phyloP scores from a whole-genome alignment of 2,888 invertebrate genomes.

The Brachypterus glaber region DNA sequence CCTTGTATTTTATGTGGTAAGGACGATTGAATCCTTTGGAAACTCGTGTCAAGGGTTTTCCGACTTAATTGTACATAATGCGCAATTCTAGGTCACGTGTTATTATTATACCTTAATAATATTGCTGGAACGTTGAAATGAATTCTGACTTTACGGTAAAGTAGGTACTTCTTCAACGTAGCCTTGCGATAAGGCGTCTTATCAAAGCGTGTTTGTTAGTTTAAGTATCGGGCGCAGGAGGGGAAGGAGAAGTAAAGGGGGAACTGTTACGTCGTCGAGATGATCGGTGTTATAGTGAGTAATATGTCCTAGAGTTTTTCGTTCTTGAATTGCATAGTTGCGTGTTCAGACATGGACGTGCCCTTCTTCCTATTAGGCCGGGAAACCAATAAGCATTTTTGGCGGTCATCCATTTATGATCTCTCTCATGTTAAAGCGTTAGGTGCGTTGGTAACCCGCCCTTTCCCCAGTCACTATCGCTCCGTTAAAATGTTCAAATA shows the following conservation, averaged over 20 bases:
- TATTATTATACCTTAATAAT: not conserved
- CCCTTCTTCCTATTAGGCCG: too few relatives aligned
- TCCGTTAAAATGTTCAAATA: too few relatives aligned
- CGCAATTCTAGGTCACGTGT: not conserved
- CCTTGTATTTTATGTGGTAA: too few relatives aligned
- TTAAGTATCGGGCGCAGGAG: not conserved
- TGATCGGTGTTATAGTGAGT: not conserved
- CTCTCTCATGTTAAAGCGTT: too few relatives aligned
- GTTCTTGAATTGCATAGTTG: conserved; percentile 11
- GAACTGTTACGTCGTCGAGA: not conserved
- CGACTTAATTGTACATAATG: not conserved
- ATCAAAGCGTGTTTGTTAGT: not conserved
- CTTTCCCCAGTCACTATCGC: too few relatives aligned
- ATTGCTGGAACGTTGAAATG: too few relatives aligned
- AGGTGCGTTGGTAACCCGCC: too few relatives aligned
- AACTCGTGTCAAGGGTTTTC: not conserved
- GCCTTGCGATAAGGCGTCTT: conserved; percentile 12
- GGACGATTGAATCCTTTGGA: too few relatives aligned
- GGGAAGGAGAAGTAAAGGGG: not conserved
- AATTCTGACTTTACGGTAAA: conserved; percentile 8
- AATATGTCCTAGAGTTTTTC: conserved; percentile 11
- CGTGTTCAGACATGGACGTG: conserved; percentile 3
- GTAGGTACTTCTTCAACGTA: conserved; percentile 16
- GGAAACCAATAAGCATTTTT: too few relatives aligned
- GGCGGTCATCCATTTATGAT: too few relatives aligned